phyloP scores from a whole-genome alignment of 2,888 invertebrate genomes.

The Leucophenga maculata region DNA sequence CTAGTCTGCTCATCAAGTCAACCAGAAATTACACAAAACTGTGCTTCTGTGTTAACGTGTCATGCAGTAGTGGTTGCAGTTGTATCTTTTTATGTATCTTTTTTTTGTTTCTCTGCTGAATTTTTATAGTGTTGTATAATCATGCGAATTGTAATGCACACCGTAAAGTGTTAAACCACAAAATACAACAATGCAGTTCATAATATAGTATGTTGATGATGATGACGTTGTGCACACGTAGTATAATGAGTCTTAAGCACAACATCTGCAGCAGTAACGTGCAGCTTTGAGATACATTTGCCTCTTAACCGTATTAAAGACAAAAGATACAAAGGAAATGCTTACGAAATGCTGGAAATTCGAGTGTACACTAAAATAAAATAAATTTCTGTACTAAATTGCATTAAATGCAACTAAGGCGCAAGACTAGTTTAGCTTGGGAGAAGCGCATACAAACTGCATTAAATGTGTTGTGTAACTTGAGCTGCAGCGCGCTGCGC shows the following conservation, averaged over 20 bases:
- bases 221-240: neutral
- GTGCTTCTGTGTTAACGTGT: constrained; percentile 54
- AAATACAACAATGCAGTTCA: neutral
- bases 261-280: neutral
- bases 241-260: constrained; percentile 18
- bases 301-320: neutral
- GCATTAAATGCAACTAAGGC: neutral
- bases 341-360: constrained; percentile 12
- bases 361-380: neutral
- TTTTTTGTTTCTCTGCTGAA: constrained; percentile 37
- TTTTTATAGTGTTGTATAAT: constrained; percentile 17
- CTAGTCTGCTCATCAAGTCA: neutral
- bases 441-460: neutral
- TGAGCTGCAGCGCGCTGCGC: neutral
- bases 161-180: constrained; percentile 22
- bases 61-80: constrained; percentile 35
- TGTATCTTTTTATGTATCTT: constrained; percentile 28
- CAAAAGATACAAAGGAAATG: constrained; percentile 14
- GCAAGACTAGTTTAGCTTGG: neutral
- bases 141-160: constrained; percentile 15
- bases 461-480: constrained; percentile 12
- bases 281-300: no score
- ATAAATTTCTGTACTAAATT: neutral
- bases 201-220: no score
- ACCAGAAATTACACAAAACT: constrained; percentile 36